Evolutionary conservation across 2,888 invertebrate genomes (phyloP), one percentile per base, ranked within the genome.

Genomic region (Melinaea menophilus): DNA sequence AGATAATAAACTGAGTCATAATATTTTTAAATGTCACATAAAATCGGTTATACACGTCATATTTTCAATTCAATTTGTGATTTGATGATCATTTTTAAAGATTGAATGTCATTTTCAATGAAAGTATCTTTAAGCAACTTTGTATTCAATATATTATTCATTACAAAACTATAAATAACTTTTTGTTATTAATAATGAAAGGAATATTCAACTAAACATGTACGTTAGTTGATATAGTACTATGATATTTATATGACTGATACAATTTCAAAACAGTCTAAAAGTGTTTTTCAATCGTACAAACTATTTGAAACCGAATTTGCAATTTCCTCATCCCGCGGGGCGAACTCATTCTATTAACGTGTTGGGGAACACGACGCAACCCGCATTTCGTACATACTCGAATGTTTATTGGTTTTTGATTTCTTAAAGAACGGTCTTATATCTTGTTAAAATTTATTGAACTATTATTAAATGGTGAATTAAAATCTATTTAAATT

Each of bases 11-110:
- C 22, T 51, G 31, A 11, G 4, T 51, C 51, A 51, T 31, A 51
- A 51, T 31, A 51, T 51, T 31, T 51, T 51, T 51, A 9, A 51
- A 51, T 51, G 51, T 51, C 51, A 51, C 51, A 51, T 31, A 51
- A 51, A 51, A 31, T 9, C 11, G 31, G 31, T 31, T 31, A 7
- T 51, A 31, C 31, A 31, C 51, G 3, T 22, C 22, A 51, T 31
- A 9, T 11, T 31, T 51, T 51, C 31, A 51, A 51, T 51, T 13
- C 9, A 5, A 31, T 51, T 31, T 51, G 31, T 7, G 31, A 48
- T 48, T 22, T 48, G 13, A 48, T 48, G n/a, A 48, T 12, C n/a
- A 4, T n/a, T 48, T 48, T 48, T 5, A 22, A n/a, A 48, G 12
- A 7, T 47, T 13, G 5, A 48, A 11, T 9, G 3, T n/a, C 22